Evolutionary conservation across 2,888 invertebrate species (phyloP), one percentile per base, ranked within the genome.

Genomic region (Dermolepida albohirtum): DNA sequence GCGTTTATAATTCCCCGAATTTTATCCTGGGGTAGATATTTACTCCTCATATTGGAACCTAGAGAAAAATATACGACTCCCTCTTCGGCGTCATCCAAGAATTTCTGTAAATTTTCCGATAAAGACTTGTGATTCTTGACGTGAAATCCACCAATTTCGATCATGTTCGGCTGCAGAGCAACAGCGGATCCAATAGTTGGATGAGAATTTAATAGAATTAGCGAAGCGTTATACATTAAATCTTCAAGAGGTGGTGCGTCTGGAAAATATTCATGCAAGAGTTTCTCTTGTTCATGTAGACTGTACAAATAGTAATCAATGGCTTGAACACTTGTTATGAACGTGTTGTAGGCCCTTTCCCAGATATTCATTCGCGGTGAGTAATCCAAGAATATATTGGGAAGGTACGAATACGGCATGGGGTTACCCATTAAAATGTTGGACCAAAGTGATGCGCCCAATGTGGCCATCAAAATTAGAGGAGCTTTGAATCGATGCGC

Each of bases 51-150:
- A 70, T 87, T 86, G 0, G 89, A 87, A 1, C 89, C 90, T 76
- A 90, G 85, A 72, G 86, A 88, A 70, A 89, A 85, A 69, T 87
- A 87, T 1, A 89, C 82, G 0, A 85, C 87, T 0, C 89, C 89
- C 44, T 87, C 72, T 62, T 80, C 82, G 0, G 88, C 83, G 7
- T 82, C 78, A 71, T 89, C 87, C 67, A 89, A 75, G 67, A 85
- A 80, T 16, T 81, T 79, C 78, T 87, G 82, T 0, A 89, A 77
- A 77, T 88, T 86, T 84, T 70, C 49, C 0, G 79, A 76, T 5
- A 75, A 41, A 50, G 74, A 70, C 64, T 76, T 75, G 0, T 77
- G 72, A 8, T 74, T 72, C 64, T 74, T 54, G 0, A 79, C 65
- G 64, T 88, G 88, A 49, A 84, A 74, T 41, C 88, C 88, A n/a